A percentile compares a stretch with the other conserved stretches of the same genome.
Conservation (phyloP, 2,797 vertebrate species). For the Urosaurus nigricauda region DNA sequence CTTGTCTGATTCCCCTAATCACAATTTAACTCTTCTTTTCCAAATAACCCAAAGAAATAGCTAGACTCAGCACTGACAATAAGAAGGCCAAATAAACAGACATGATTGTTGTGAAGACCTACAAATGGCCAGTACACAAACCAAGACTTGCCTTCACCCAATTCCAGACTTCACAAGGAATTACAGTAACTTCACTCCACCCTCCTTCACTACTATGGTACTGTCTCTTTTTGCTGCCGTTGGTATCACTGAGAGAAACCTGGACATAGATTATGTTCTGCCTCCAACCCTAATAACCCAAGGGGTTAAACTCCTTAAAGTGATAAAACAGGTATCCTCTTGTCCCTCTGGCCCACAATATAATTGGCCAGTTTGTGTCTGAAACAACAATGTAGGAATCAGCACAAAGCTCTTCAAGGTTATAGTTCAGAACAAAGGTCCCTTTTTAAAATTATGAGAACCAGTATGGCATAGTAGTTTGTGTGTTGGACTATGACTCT, state of each 20-base stretch:
- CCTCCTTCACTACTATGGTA: not conserved
- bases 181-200: too few species aligned
- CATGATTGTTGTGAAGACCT: not conserved
- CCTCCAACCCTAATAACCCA: not conserved
- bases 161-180: not conserved
- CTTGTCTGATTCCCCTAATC: not conserved
- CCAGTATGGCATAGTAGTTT: too few species aligned
- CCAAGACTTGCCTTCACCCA: not conserved
- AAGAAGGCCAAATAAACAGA: slow-evolving; percentile 12
- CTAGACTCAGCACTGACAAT: not conserved
- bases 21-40: not conserved
- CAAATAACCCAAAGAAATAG: not conserved
- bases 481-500: too few species aligned
- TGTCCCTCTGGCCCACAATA: not conserved
- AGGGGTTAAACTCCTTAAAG: not conserved
- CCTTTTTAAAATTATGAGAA: too few species aligned
- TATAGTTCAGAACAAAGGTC: not conserved
- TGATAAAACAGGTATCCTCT: not conserved
- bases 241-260: not conserved
- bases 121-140: not conserved
- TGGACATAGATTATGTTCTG: not conserved
- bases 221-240: not conserved
- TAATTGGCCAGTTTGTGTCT: too few species aligned
- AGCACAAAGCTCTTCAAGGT: not conserved
- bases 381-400: not conserved